A percentile compares a stretch with the other conserved stretches of the same genome.
phyloP scores from a whole-genome alignment of 35 echinoderm and acorn worm species.

The Diadema setosum region DNA sequence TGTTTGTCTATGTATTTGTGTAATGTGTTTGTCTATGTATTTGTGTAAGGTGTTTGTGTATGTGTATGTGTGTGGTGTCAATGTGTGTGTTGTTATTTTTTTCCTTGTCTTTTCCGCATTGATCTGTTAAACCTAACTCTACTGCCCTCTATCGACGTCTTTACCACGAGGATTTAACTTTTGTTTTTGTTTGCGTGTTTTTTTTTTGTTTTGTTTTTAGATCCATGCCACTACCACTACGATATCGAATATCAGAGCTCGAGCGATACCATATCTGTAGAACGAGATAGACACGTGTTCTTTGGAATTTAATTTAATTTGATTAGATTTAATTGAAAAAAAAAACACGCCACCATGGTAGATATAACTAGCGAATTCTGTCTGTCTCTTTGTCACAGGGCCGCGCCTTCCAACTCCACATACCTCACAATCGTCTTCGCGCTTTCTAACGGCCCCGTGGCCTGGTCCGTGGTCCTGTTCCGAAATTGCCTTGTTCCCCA shows the following conservation, averaged over 20 bases:
- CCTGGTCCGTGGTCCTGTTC: constrained; percentile 11
- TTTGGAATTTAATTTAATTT: not conserved
- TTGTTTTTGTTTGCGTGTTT: not conserved
- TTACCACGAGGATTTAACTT: not conserved
- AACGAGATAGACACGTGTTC: not conserved
- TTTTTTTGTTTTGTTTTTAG: not conserved
- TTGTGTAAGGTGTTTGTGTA: not conserved
- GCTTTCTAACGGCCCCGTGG: constrained; percentile 34
- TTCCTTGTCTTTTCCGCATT: not conserved
- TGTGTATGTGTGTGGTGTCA: not conserved
- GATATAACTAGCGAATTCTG: not conserved
- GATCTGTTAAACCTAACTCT: not conserved
- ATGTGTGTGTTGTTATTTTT: not conserved
- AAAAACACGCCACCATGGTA: not conserved
- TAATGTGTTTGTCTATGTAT: not conserved
- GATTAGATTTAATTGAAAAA: not conserved
- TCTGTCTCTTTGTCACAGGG: not conserved
- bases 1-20: not conserved
- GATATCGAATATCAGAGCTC: no score
- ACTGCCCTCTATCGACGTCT: not conserved
- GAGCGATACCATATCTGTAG: not conserved
- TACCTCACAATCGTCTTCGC: constrained; percentile 19
- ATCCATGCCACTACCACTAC: not conserved
- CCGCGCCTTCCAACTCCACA: not conserved
- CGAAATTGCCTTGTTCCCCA: constrained; percentile 53